Base-by-base conservation (phyloP, 2,113 vertebrate genomes). In the Gyps fulvus region DNA sequence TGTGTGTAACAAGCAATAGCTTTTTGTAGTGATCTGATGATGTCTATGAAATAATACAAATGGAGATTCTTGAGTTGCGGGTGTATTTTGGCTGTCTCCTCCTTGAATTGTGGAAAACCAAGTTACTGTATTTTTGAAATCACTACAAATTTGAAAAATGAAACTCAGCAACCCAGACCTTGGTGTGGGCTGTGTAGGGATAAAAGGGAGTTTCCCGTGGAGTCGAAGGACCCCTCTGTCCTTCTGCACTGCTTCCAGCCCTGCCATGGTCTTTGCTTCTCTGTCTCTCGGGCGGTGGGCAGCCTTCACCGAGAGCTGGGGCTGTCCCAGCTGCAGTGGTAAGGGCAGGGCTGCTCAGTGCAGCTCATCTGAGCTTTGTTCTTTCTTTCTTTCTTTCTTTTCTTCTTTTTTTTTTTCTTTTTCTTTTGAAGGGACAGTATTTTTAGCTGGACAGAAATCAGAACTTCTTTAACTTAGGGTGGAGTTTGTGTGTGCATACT, bases 401-500 rank as follows among this genome's bases (percentile, higher is more conserved):
- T 27, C 6, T 6, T 62, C 36, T 58, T 7, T 10, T 16, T 29
- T 29, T 8, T 17, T 57, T 36, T n/a, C 6, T 34, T 0, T 7
- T 78, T 36, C n/a, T 65, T 71, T 47, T 40, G 38, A 38, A 79
- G 69, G 8, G 57, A 9, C 14, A 5, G n/a, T 70, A 29, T 49
- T 89, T 85, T 38, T 50, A 83, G 76, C 61, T 67, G 73, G 72
- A 21, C 2, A 10, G 71, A 90, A 92, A 72, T 61, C 31, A 23
- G 40, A 69, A 52, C 45, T 69, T 52, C 54, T 93, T 40, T 27
- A 49, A 9, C 27, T 36, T 47, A 12, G 93, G 85, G 88, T 87
- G 92, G 90, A 76, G 90, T 63, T n/a, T 10, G 34, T 38, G 61
- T 47, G 36, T n/a, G 25, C 74, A 7, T 58, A 4, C 45, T 84